These are phyloP conservation scores for Pygmarrhopalites habei DNA, from an alignment of 1,140 invertebrate species.

Conservation along the genomic window DNA sequence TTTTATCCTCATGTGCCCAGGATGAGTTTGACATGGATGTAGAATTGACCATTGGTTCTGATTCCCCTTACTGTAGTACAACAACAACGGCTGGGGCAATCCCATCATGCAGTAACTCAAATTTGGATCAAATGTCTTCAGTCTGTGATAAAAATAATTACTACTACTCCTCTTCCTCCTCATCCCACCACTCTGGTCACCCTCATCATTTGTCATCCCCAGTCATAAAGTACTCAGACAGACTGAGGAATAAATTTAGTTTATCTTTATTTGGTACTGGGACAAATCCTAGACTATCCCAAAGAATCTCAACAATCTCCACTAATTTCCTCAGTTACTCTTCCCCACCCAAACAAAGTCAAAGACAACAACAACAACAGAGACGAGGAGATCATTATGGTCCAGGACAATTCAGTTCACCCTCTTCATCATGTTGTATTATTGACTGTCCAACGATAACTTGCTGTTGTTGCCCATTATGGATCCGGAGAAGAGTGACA, in stretches of 20 bases:
- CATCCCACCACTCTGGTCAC: no score
- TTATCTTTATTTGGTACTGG: no score
- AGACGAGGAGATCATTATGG: background rate
- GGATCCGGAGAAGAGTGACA: background rate
- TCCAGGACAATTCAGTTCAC: background rate
- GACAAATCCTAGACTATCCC: no score
- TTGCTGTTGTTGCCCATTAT: background rate
- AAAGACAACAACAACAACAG: background rate
- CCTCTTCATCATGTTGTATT: background rate
- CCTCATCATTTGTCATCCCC: no score
- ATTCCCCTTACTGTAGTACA: background rate
- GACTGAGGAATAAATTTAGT: no score
- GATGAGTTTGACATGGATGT: constrained; percentile 12
- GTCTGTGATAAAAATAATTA: no score
- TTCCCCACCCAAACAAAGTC: background rate
- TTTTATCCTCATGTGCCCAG: constrained; percentile 3
- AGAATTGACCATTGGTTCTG: background rate
- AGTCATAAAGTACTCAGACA: no score
- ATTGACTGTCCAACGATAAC: background rate
- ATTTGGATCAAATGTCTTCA: no score
- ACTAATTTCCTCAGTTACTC: no score
- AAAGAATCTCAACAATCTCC: no score
- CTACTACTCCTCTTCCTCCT: no score
- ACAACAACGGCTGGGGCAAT: background rate
- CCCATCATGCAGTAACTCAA: background rate